These are phyloP conservation scores for Echiichthys vipera DNA, from an alignment of 2,797 vertebrate species.

Conservation along the genomic window DNA sequence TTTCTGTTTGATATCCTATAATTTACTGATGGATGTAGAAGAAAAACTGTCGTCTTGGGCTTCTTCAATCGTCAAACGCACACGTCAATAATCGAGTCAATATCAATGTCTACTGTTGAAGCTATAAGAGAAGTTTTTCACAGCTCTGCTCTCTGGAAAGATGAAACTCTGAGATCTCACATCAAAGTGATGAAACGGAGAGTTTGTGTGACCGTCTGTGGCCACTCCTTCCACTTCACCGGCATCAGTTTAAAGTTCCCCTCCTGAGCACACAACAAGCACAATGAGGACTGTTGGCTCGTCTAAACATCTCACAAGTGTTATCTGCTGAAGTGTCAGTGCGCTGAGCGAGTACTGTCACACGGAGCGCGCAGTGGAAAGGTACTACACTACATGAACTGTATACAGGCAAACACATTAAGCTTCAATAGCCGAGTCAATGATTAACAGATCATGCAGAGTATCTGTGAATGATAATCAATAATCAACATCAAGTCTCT, in stretches of 20 bases:
- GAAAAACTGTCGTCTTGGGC: neutral
- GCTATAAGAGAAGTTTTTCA: neutral
- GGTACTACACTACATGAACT: slow-evolving; percentile 2
- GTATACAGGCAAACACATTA: slow-evolving; percentile 25
- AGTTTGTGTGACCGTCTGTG: neutral
- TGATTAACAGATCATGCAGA: slow-evolving; percentile 13
- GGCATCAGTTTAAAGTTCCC: slow-evolving; percentile 30
- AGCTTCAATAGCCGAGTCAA: slow-evolving; percentile 12
- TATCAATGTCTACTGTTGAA: neutral
- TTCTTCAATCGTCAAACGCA: slow-evolving; percentile 6
- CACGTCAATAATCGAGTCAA: neutral
- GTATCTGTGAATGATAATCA: too few relatives aligned
- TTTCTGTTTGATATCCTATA: slow-evolving; percentile 9
- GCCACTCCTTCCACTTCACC: slow-evolving; percentile 35
- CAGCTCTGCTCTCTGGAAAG: neutral
- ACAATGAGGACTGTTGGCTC: slow-evolving; percentile 21
- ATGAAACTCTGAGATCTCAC: slow-evolving; percentile 1
- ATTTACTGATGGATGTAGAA: neutral
- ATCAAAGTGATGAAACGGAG: neutral
- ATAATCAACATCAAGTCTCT: neutral
- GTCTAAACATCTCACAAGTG: slow-evolving; percentile 18
- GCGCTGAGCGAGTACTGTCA: neutral
- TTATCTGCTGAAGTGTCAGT: slow-evolving; percentile 19
- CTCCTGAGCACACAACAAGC: slow-evolving; percentile 30
- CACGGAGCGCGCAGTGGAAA: slow-evolving; percentile 23